A percentile compares a stretch with the other conserved stretches of the same genome.
These are phyloP conservation scores for Poicephalus gulielmi DNA, from an alignment of 2,113 vertebrate genomes.

Conservation along the genomic window DNA sequence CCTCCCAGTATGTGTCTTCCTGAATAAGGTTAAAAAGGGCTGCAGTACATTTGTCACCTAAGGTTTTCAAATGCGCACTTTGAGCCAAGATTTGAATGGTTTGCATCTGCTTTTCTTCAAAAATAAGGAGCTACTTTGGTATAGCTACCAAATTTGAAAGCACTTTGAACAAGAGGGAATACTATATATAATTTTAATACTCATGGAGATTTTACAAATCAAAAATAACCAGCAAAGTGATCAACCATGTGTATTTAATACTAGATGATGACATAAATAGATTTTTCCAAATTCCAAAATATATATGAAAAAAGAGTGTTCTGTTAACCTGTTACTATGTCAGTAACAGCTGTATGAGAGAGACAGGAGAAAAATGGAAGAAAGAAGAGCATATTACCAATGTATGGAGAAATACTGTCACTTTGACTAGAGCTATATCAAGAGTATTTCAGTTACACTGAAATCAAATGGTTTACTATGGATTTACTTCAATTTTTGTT, in stretches of 20 bases:
- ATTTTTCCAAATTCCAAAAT: background rate
- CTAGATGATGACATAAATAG: background rate
- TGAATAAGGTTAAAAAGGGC: background rate
- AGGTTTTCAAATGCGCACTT: background rate
- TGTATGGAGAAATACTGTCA: background rate
- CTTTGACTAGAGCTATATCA: background rate
- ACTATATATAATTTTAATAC: background rate
- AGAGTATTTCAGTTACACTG: background rate
- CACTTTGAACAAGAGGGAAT: background rate
- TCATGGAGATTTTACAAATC: background rate
- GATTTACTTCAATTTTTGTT: background rate
- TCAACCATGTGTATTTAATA: background rate
- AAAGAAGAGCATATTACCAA: background rate
- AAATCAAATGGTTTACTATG: background rate
- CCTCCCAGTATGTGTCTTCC: background rate
- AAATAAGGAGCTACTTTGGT: background rate
- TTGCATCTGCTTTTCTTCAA: background rate
- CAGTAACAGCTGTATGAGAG: background rate
- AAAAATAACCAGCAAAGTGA: background rate
- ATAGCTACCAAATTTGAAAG: background rate
- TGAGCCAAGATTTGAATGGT: background rate
- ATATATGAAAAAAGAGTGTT: background rate
- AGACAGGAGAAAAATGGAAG: rapidly evolving
- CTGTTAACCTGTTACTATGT: rapidly evolving
- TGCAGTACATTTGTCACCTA: background rate